Evolutionary conservation across 2,888 invertebrate genomes (phyloP).

Genomic region (Carabus problematicus): DNA sequence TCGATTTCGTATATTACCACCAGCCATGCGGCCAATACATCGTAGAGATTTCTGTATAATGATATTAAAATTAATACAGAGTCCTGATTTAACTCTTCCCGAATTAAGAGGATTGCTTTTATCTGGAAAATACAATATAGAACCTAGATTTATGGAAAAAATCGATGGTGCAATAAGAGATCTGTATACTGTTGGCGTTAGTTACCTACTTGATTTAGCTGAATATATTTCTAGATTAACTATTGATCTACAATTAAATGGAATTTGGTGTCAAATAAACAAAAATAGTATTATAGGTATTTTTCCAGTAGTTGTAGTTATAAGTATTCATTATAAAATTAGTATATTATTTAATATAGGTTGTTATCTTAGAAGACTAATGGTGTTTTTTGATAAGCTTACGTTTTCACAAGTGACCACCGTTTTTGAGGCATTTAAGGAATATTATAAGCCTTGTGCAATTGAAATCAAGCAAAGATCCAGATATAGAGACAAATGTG

Average conservation of each 20-base stretch:
- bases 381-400: slow-evolving; percentile 81
- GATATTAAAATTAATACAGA: slow-evolving; percentile 81
- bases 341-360: slow-evolving; percentile 65
- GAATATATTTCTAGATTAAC: slow-evolving; percentile 37
- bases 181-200: slow-evolving; percentile 65
- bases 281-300: slow-evolving; percentile 74
- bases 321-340: slow-evolving; percentile 47
- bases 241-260: slow-evolving; percentile 36
- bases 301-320: slow-evolving; percentile 23
- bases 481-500: slow-evolving; percentile 23
- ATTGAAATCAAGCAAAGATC: slow-evolving; percentile 29
- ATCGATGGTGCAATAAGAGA: slow-evolving; percentile 67
- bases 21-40: slow-evolving; percentile 65
- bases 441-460: slow-evolving; percentile 65
- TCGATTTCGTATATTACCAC: slow-evolving; percentile 58
- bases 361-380: slow-evolving; percentile 81
- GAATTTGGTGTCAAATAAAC: slow-evolving; percentile 57
- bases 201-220: slow-evolving; percentile 48
- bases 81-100: slow-evolving; percentile 78
- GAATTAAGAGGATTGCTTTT: slow-evolving; percentile 71
- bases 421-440: slow-evolving; percentile 74
- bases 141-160: slow-evolving; percentile 65
- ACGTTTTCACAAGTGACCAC: slow-evolving; percentile 83
- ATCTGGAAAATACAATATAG: slow-evolving; percentile 66
- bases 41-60: slow-evolving; percentile 82